Percentiles rank a stretch among this genome's conserved stretches.
Evolutionary conservation across 30 jellyfish, hydroid and myxozoan species (phyloP).

Genomic region (Rhopilema esculentum): DNA sequence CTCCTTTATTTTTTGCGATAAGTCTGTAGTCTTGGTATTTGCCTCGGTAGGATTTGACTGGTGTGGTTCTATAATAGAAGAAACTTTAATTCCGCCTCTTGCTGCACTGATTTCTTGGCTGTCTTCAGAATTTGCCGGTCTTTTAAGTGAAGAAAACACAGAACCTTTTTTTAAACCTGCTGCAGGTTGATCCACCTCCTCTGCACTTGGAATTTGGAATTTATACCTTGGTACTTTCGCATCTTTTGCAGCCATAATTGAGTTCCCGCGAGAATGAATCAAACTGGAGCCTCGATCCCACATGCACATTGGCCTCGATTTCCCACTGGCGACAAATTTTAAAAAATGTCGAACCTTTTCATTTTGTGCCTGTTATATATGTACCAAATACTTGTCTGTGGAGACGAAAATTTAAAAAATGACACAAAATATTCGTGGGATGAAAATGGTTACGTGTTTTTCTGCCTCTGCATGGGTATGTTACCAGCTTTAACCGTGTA

Average conservation of each 20-base stretch:
- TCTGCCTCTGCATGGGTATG: slow-evolving; percentile 76
- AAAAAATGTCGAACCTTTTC: background rate
- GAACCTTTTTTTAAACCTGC: slow-evolving; percentile 21
- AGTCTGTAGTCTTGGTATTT: background rate
- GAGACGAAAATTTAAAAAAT: background rate
- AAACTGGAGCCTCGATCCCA: no score
- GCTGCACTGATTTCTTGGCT: background rate
- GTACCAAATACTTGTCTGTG: background rate
- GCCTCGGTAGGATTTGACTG: background rate
- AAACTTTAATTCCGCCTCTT: background rate
- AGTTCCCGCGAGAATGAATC: background rate
- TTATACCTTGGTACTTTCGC: background rate
- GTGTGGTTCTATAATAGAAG: background rate
- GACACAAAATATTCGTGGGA: slow-evolving; percentile 29
- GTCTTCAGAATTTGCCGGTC: background rate
- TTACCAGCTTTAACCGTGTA: no score
- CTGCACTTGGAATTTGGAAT: slow-evolving; percentile 29
- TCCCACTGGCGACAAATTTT: background rate
- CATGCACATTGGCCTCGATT: background rate
- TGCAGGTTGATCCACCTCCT: slow-evolving; percentile 31
- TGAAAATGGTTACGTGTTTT: slow-evolving; percentile 58
- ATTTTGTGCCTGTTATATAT: background rate
- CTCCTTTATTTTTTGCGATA: background rate
- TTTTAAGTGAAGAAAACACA: background rate
- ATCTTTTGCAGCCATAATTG: background rate